Percentiles rank a stretch among this genome's conserved stretches.
phyloP scores from a whole-genome alignment of 1,140 invertebrate species.

The Calycopis cecrops region DNA sequence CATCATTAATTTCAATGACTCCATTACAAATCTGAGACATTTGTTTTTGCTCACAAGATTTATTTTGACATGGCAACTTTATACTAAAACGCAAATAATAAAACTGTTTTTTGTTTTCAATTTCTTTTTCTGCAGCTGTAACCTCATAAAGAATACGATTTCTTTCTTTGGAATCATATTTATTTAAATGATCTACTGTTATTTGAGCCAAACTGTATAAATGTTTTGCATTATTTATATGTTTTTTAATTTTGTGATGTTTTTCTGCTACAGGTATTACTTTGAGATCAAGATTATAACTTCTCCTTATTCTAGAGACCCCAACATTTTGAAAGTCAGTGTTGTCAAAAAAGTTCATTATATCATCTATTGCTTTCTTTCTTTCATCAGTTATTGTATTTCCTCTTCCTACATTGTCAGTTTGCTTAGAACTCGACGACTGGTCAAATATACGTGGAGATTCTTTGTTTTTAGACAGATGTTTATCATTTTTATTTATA shows the following conservation, averaged over 20 bases:
- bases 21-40: slow-evolving; percentile 45
- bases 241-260: slow-evolving; percentile 39
- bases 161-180: slow-evolving; percentile 40
- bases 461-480: slow-evolving; percentile 26
- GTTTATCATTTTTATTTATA: slow-evolving; percentile 6
- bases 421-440: slow-evolving; percentile 23
- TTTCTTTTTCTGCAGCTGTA: slow-evolving; percentile 46
- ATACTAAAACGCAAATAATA: slow-evolving; percentile 47
- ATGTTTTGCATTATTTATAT: slow-evolving; percentile 39
- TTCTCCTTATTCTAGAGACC: slow-evolving; percentile 38
- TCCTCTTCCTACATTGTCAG: slow-evolving; percentile 24
- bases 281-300: slow-evolving; percentile 41
- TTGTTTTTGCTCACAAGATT: slow-evolving; percentile 31
- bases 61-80: slow-evolving; percentile 37
- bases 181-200: slow-evolving; percentile 51
- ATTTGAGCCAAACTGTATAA: slow-evolving; percentile 38
- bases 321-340: slow-evolving; percentile 34
- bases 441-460: slow-evolving; percentile 28
- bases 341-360: slow-evolving; percentile 57
- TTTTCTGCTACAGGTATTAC: slow-evolving; percentile 35
- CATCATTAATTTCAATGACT: slow-evolving; percentile 36
- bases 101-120: slow-evolving; percentile 37
- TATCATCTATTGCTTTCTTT: slow-evolving; percentile 55
- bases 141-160: slow-evolving; percentile 38
- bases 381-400: slow-evolving; percentile 37